These are phyloP conservation scores for Hiodon tergisus DNA, from an alignment of 2,113 vertebrate species.

Conservation along the genomic window DNA sequence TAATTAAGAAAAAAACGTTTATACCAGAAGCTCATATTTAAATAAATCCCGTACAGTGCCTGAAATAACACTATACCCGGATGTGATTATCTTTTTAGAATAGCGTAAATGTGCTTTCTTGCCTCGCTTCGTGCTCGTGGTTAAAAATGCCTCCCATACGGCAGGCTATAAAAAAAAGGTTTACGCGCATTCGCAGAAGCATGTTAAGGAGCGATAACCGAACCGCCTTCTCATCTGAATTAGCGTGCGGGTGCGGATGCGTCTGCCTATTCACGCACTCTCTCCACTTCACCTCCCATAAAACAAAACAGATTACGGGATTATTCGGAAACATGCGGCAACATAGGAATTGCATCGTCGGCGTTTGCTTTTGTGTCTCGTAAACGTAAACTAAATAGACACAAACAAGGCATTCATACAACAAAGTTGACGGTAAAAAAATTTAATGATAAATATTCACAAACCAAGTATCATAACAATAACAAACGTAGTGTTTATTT, in stretches of 20 bases:
- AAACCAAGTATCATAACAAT: not conserved
- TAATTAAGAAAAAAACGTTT: too few relatives aligned
- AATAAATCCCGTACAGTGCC: not conserved
- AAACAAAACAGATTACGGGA: constrained; percentile 45
- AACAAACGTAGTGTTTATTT: not conserved
- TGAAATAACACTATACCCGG: not conserved
- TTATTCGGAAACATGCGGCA: constrained; percentile 40
- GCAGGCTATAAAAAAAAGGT: constrained; percentile 61
- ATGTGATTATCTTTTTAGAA: constrained; percentile 13
- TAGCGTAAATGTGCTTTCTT: constrained; percentile 3
- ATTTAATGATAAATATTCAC: not conserved
- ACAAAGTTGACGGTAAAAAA: constrained; percentile 13
- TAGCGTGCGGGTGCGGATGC: constrained; percentile 43
- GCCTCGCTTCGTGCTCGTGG: constrained; percentile 50
- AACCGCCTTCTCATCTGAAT: constrained; percentile 56
- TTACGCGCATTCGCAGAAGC: constrained; percentile 41
- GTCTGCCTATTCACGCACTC: constrained; percentile 39
- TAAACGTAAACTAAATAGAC: constrained; percentile 26
- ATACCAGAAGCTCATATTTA: too few relatives aligned
- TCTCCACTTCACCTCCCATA: constrained; percentile 30
- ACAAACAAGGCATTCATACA: constrained; percentile 23
- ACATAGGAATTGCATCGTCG: constrained; percentile 44
- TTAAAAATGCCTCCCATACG: constrained; percentile 62
- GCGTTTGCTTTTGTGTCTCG: constrained; percentile 45
- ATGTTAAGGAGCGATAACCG: constrained; percentile 63